Evolutionary conservation across 2,113 vertebrate species (phyloP).

Genomic region (Syngnathus floridae): DNA sequence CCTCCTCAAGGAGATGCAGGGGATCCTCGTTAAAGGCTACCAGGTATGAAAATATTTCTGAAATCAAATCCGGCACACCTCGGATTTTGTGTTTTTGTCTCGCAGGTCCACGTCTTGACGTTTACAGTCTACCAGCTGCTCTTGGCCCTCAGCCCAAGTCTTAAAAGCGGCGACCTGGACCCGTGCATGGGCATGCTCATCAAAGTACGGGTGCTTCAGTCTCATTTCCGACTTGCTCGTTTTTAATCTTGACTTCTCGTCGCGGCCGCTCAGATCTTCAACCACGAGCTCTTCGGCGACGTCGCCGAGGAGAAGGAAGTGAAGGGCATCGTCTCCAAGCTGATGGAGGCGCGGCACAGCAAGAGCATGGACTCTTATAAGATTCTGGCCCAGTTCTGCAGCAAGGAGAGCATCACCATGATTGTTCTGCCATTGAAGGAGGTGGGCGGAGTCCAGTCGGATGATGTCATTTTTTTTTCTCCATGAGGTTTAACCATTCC

Average conservation of each 20-base stretch:
- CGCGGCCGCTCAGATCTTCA: conserved; percentile 78
- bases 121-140: conserved; percentile 88
- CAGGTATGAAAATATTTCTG: conserved; percentile 70
- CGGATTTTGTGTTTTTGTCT: background rate
- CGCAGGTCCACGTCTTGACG: conserved; percentile 89
- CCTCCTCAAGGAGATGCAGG: conserved; percentile 86
- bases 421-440: conserved; percentile 91
- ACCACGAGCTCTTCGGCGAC: conserved; percentile 87
- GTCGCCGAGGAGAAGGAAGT: conserved; percentile 93
- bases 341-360: conserved; percentile 94
- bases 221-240: background rate
- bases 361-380: conserved; percentile 93
- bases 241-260: background rate
- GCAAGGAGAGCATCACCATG: conserved; percentile 79
- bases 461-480: background rate
- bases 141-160: conserved; percentile 69
- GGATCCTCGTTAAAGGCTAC: conserved; percentile 84
- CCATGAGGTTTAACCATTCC: background rate
- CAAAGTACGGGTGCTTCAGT: conserved; percentile 64
- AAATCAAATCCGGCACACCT: too few species aligned
- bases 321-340: conserved; percentile 90
- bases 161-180: conserved; percentile 85
- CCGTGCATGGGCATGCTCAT: conserved; percentile 82
- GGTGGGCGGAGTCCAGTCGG: conserved; percentile 57
- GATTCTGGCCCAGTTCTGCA: conserved; percentile 84